A percentile compares a stretch with the other conserved stretches of the same genome.
phyloP scores from a whole-genome alignment of 2,797 vertebrate genomes.

The Caiman crocodilus region DNA sequence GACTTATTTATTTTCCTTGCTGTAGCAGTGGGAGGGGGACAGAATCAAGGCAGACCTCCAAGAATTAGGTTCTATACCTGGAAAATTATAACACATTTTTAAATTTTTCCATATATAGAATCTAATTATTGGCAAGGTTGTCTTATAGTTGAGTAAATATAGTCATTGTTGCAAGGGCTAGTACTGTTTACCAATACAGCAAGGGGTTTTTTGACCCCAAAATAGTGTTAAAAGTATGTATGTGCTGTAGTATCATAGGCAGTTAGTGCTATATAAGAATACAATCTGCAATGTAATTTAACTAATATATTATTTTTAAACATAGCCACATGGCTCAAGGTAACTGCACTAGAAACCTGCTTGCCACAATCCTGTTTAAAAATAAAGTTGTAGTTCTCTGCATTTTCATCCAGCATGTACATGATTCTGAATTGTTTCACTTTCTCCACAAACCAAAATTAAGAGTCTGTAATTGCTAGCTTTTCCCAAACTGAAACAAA shows the following conservation, averaged over 20 bases:
- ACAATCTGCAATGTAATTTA: neutral
- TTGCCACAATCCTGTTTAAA: neutral
- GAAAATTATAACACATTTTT: too few species aligned
- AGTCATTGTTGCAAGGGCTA: neutral
- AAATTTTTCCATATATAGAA: too few species aligned
- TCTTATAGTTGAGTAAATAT: neutral
- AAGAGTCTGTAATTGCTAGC: neutral
- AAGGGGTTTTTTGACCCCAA: neutral
- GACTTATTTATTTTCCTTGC: too few species aligned
- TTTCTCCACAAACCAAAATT: neutral
- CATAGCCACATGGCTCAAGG: fast-evolving
- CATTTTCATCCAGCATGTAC: neutral
- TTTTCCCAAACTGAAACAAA: neutral
- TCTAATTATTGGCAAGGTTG: neutral
- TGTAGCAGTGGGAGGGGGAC: too few species aligned
- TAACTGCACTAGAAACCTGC: neutral
- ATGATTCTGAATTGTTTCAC: neutral
- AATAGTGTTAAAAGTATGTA: neutral
- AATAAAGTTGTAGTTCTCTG: neutral
- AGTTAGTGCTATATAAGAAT: fast-evolving
- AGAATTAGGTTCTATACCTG: too few species aligned
- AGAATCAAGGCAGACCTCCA: too few species aligned
- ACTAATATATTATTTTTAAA: neutral
- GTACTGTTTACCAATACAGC: neutral
- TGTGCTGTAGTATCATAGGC: neutral